Conservation (phyloP, 2,888 invertebrate genomes). For the Drosophila histrio region DNA sequence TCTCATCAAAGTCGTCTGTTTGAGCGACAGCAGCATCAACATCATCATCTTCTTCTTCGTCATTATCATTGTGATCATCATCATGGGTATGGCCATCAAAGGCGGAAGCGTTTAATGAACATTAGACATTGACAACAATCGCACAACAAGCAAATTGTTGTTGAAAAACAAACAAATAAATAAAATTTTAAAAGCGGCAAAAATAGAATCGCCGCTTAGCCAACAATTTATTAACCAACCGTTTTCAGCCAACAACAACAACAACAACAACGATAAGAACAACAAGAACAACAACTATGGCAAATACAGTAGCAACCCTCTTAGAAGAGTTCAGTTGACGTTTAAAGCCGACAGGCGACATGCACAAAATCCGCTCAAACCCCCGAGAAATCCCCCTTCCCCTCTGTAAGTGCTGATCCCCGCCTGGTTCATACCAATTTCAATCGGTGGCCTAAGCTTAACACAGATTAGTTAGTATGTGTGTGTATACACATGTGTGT, state of each 20-base stretch:
- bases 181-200: slow-evolving; percentile 32
- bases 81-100: slow-evolving; percentile 36
- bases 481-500: slow-evolving; percentile 1
- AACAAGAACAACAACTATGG: slow-evolving; percentile 7
- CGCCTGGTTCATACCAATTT: slow-evolving; percentile 30
- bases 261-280: slow-evolving; percentile 1
- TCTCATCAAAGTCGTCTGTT: slow-evolving; percentile 42
- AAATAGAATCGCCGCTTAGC: slow-evolving; percentile 56
- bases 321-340: slow-evolving; percentile 51
- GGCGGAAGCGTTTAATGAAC: slow-evolving; percentile 73
- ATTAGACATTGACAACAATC: slow-evolving; percentile 53
- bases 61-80: slow-evolving; percentile 23
- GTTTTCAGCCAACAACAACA: slow-evolving; percentile 36
- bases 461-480: slow-evolving; percentile 50
- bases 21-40: slow-evolving; percentile 22
- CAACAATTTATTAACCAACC: slow-evolving; percentile 60
- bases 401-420: neutral
- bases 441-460: slow-evolving; percentile 55
- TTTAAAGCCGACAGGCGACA: slow-evolving; percentile 73
- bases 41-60: slow-evolving; percentile 26
- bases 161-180: slow-evolving; percentile 47
- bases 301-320: slow-evolving; percentile 48
- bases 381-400: slow-evolving; percentile 1
- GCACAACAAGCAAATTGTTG: slow-evolving; percentile 37
- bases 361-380: slow-evolving; percentile 66